Evolutionary conservation across 2,888 invertebrate species (phyloP).

Genomic region (Oeneis ivallda): DNA sequence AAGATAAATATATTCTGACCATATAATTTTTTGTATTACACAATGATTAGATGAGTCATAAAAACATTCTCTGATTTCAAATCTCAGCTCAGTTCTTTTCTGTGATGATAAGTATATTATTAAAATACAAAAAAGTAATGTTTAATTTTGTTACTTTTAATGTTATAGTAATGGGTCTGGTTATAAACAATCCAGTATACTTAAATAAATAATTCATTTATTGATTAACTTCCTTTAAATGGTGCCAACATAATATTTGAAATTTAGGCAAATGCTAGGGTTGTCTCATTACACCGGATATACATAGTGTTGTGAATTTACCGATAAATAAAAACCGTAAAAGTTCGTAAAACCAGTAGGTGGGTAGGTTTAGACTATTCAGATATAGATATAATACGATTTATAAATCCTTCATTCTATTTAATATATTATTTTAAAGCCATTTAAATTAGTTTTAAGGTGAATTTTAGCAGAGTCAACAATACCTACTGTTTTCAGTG

Average conservation of each 20-base stretch:
- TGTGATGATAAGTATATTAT: not conserved
- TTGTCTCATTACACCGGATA: constrained; percentile 44
- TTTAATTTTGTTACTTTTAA: not conserved
- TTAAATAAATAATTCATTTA: constrained; percentile 14
- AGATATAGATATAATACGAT: too few relatives aligned
- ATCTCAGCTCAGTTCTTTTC: not conserved
- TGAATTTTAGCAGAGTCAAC: too few relatives aligned
- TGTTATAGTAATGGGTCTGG: not conserved
- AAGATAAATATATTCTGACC: not conserved
- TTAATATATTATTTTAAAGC: too few relatives aligned
- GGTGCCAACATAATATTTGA: constrained; percentile 40
- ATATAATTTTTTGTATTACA: not conserved
- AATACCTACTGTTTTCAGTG: too few relatives aligned
- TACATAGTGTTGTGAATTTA: constrained; percentile 50
- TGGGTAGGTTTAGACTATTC: too few relatives aligned
- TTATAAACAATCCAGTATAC: not conserved
- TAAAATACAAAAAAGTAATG: not conserved
- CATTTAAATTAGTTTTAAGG: too few relatives aligned
- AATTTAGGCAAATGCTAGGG: constrained; percentile 36
- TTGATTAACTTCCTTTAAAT: constrained; percentile 20
- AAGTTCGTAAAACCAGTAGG: too few relatives aligned
- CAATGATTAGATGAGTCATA: not conserved
- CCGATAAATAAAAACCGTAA: not conserved
- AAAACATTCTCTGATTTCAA: not conserved
- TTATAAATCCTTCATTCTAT: too few relatives aligned